These are phyloP conservation scores for Eueides isabella DNA, from an alignment of 1,140 invertebrate species.

Conservation along the genomic window DNA sequence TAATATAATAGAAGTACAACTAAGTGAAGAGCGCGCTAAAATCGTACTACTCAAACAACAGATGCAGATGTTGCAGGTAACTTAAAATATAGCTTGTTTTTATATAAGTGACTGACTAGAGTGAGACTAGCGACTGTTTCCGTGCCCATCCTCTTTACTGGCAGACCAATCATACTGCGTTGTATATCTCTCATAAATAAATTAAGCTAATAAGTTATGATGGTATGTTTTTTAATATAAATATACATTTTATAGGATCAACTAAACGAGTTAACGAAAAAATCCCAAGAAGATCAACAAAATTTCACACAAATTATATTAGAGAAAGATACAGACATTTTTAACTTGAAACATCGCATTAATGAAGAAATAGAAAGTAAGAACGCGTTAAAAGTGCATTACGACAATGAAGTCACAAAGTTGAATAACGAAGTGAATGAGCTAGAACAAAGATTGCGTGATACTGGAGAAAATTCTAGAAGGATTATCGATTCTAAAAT, in stretches of 20 bases:
- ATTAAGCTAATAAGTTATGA: no score
- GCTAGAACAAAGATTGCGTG: constrained; percentile 61
- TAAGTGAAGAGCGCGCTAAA: constrained; percentile 69
- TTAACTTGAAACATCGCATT: constrained; percentile 61
- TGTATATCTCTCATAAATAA: no score
- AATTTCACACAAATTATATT: constrained; percentile 45
- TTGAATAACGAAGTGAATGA: constrained; percentile 68
- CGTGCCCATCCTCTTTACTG: no score
- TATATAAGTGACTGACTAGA: no score
- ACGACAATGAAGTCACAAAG: constrained; percentile 55
- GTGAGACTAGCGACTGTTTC: no score
- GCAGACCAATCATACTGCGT: no score
- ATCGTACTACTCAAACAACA: constrained; percentile 61
- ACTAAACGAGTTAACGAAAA: constrained; percentile 54
- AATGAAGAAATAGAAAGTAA: constrained; percentile 68
- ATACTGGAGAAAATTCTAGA: constrained; percentile 55
- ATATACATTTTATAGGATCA: constrained; percentile 49
- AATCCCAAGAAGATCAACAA: constrained; percentile 51
- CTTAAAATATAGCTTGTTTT: neutral
- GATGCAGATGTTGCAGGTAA: constrained; percentile 67
- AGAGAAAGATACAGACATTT: constrained; percentile 60
- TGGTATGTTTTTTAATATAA: no score
- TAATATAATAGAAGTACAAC: constrained; percentile 71
- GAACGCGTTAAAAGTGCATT: constrained; percentile 54
- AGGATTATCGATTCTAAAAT: constrained; percentile 60